Conservation (phyloP, 2,113 vertebrate species). For the Cyprinus carpio region DNA sequence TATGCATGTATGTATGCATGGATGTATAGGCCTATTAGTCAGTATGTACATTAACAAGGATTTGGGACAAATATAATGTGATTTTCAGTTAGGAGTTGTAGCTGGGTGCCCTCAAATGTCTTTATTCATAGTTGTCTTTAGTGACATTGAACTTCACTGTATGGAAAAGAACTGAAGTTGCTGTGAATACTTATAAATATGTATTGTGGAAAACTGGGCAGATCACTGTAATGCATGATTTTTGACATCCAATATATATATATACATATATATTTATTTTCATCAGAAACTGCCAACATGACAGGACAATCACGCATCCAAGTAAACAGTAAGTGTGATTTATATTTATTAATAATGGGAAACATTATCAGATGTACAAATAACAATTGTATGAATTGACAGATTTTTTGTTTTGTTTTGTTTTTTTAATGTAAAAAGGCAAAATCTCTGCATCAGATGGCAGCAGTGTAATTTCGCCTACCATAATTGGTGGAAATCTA, state of each 20-base stretch:
- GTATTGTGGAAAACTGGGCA: neutral
- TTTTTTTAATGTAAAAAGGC: no score
- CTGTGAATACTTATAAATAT: neutral
- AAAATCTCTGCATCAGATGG: no score
- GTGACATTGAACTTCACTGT: neutral
- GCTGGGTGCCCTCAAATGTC: neutral
- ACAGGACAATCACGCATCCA: neutral
- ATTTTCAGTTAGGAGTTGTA: no score
- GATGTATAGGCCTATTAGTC: no score
- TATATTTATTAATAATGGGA: neutral
- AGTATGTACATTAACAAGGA: neutral
- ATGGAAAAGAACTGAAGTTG: neutral
- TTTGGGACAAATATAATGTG: neutral
- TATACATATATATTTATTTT: no score
- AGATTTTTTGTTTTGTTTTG: no score
- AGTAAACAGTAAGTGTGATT: neutral
- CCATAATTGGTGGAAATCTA: no score
- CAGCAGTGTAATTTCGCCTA: no score
- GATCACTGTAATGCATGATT: neutral
- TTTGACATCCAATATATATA: neutral
- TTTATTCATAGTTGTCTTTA: neutral
- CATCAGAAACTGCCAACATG: neutral
- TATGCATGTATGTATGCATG: no score
- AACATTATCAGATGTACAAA: neutral
- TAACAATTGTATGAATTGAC: neutral